phyloP scores from a whole-genome alignment of 1,140 invertebrate species.

The Ceratosolen fusciceps region DNA sequence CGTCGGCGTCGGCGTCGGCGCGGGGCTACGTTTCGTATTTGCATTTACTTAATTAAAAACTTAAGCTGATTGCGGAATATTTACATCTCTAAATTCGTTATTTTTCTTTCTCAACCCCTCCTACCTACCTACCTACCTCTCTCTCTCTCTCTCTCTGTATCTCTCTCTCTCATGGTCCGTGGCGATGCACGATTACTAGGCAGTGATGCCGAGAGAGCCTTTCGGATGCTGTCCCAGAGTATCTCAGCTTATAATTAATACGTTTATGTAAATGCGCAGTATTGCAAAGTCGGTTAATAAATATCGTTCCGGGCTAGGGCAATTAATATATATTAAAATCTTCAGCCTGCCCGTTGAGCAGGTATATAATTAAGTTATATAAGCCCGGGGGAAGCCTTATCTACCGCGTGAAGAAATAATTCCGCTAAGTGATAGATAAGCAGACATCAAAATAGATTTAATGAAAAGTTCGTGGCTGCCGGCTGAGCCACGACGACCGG shows the following conservation, averaged over 20 bases:
- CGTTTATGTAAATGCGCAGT: background rate
- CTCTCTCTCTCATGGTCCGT: too few species aligned
- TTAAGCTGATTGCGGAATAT: background rate
- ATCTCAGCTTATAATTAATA: slow-evolving; percentile 8
- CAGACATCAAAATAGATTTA: background rate
- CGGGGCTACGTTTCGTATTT: background rate
- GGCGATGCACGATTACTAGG: background rate
- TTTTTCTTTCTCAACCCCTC: too few species aligned
- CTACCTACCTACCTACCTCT: too few species aligned
- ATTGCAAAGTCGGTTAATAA: background rate
- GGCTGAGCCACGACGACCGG: too few species aligned
- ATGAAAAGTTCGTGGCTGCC: too few species aligned
- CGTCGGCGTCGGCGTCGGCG: too few species aligned
- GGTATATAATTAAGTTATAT: slow-evolving; percentile 21
- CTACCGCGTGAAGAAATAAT: background rate
- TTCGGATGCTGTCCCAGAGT: background rate
- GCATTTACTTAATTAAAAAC: background rate
- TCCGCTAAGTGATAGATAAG: background rate
- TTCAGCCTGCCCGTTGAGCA: background rate
- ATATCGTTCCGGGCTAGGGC: background rate
- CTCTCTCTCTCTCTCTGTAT: too few species aligned
- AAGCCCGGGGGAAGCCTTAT: background rate
- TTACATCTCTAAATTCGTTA: background rate
- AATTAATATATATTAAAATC: background rate
- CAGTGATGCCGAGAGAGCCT: background rate